Base-by-base conservation (phyloP, 2,113 vertebrate species). In the Odontesthes bonariensis region DNA sequence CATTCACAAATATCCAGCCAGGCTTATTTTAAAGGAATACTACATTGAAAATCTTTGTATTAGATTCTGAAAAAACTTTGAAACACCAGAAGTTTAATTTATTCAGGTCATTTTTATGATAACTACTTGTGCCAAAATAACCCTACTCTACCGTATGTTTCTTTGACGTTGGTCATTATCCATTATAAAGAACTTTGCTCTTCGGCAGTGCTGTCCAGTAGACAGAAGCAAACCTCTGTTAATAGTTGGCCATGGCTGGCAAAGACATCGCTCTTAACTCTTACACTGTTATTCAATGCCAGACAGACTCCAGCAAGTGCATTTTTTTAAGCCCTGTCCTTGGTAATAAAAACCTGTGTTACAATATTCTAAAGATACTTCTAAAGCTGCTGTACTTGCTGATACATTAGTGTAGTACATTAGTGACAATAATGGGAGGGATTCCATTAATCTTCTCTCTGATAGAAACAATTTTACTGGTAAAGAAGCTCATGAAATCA, bases 201-300 rank as follows among this genome's bases (percentile, higher is more conserved):
- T 76, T 62, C 33, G 53, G 53, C 57, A 11, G 23, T 3, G 10
- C 20, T 47, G 20, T 58, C 22, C 44, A 27, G 31, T 4, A 6
- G 44, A 64, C 19, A 17, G 57, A 56, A 59, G 49, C 12, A 74
- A 73, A 79, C n/a, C 27, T 67, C 32, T 9, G 54, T 79, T 58
- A 69, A 77, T 75, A 77, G 65, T 73, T 5, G 38, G 7, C 38
- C 51, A 6, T 22, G 60, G 52, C 69, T 61, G 81, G 81, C 63
- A 75, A 60, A 78, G 3, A 64, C 62, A 79, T 83, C 75, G 27
- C 53, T 66, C 70, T 2, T 42, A 57, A 27, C 13, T 71, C 63
- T 72, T 58, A 35, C 38, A 23, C 52, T 49, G 59, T 53, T 65
- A 60, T 35, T 22, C 46, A 23, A 69, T 62, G 66, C 54, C 20